Evolutionary conservation across 1,140 invertebrate genomes (phyloP), one percentile per base, ranked within the genome.

Genomic region (Drosophila bifasciata): DNA sequence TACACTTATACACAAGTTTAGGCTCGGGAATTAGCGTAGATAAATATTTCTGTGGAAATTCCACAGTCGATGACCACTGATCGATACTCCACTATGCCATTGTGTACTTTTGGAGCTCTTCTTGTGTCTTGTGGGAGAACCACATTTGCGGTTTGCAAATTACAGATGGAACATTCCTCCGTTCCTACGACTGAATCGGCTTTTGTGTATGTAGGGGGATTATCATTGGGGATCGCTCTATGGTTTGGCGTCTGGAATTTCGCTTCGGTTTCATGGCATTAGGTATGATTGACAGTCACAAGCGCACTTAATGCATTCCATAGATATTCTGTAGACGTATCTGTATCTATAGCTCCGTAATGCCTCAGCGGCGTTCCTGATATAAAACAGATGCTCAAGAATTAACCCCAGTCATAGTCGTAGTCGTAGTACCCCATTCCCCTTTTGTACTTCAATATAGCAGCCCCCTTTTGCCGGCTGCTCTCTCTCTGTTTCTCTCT

Each of bases 1-100:
- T 71, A 71, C 83, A 76, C 62, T 68, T 68, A 36, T 36, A 63
- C 62, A 23, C 59, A 78, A 88, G 59, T 70, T 81, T 72, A 88
- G 67, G 58, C 59, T 52, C 43, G 73, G 23, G 88, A 88, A 88
- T 88, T 88, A 88, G 83, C 83, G 83, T 88, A 88, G 83, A 88
- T 88, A 88, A 88, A 88, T 83, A 74, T 88, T 88, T 80, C 75
- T 52, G 52, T 45, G 48, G 63, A 70, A 85, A 86, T 86, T 85
- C 81, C 77, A 19, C 7, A 46, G 53, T 43, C 25, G 62, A 60
- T 81, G 84, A 77, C 78, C 73, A 69, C 61, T 81, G 60, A 53
- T 66, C 69, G 28, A 56, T 53, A 19, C 48, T 53, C 44, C 51
- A 16, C 50, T 63, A 19, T 61, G 69, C 44, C 51, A 16, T 55